Conservation (phyloP, 2,888 invertebrate species). For the Netelia melanura region DNA sequence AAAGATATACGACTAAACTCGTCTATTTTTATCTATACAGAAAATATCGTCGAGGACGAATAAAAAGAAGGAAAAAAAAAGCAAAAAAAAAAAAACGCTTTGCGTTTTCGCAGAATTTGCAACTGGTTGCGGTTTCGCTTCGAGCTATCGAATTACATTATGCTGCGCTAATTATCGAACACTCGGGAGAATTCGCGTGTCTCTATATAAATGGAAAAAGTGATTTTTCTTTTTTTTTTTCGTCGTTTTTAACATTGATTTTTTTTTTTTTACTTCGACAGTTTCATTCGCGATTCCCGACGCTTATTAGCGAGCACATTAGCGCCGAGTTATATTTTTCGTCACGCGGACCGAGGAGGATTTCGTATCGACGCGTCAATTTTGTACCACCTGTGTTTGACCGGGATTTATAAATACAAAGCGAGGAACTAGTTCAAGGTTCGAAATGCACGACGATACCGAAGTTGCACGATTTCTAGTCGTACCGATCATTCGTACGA, state of each 20-base stretch:
- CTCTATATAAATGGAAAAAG: neutral
- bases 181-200: conserved; percentile 4
- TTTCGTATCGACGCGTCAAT: neutral
- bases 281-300: too few relatives aligned
- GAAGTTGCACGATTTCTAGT: conserved; percentile 1
- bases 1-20: neutral
- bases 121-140: conserved; percentile 32
- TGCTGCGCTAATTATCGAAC: conserved; percentile 23
- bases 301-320: too few relatives aligned
- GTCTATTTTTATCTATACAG: conserved; percentile 31
- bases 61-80: neutral
- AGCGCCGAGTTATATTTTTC: neutral
- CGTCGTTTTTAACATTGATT: neutral
- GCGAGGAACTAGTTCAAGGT: neutral
- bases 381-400: neutral
- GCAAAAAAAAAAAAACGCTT: neutral
- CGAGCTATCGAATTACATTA: conserved; percentile 58
- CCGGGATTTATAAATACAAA: neutral
- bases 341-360: neutral
- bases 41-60: conserved; percentile 8
- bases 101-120: neutral
- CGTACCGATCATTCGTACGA: too few relatives aligned
- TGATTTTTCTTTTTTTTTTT: neutral
- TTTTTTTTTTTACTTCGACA: too few relatives aligned
- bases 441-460: neutral